Percentiles rank a stretch among this genome's conserved stretches.
Evolutionary conservation across 2,113 vertebrate genomes (phyloP).

Genomic region (Onychostoma macrolepis): DNA sequence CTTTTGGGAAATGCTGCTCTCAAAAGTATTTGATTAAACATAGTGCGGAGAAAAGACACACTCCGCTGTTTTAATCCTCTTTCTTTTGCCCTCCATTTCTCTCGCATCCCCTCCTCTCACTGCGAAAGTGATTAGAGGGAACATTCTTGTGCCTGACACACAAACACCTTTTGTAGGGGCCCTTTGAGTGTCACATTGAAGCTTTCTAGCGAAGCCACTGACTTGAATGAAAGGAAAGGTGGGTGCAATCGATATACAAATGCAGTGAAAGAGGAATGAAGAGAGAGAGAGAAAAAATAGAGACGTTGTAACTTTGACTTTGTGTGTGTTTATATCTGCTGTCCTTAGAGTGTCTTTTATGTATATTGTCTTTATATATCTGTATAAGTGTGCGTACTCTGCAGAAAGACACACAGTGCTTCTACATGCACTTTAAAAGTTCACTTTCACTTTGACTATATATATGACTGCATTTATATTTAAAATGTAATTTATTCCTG

Average conservation of each 20-base stretch:
- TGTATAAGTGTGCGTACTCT: conserved; percentile 12
- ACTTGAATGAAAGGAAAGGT: conserved; percentile 46
- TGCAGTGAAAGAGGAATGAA: conserved; percentile 17
- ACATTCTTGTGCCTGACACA: conserved; percentile 43
- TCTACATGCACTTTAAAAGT: neutral
- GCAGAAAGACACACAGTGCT: conserved; percentile 6
- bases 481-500: no score
- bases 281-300: conserved; percentile 22
- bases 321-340: conserved; percentile 35
- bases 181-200: conserved; percentile 39
- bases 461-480: no score
- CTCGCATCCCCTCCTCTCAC: neutral
- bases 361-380: neutral
- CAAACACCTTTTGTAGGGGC: conserved; percentile 47
- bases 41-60: conserved; percentile 36
- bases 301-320: conserved; percentile 32
- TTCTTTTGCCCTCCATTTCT: conserved; percentile 3
- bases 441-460: neutral
- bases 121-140: conserved; percentile 48
- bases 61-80: conserved; percentile 28
- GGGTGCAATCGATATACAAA: conserved; percentile 46
- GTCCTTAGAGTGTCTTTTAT: conserved; percentile 16
- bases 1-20: conserved; percentile 41
- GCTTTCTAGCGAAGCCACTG: conserved; percentile 42
- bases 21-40: conserved; percentile 49